Percentiles rank a stretch among this genome's conserved stretches.
These are phyloP conservation scores for Cryptoblepharus egeriae DNA, from an alignment of 2,797 vertebrate genomes.

Conservation along the genomic window DNA sequence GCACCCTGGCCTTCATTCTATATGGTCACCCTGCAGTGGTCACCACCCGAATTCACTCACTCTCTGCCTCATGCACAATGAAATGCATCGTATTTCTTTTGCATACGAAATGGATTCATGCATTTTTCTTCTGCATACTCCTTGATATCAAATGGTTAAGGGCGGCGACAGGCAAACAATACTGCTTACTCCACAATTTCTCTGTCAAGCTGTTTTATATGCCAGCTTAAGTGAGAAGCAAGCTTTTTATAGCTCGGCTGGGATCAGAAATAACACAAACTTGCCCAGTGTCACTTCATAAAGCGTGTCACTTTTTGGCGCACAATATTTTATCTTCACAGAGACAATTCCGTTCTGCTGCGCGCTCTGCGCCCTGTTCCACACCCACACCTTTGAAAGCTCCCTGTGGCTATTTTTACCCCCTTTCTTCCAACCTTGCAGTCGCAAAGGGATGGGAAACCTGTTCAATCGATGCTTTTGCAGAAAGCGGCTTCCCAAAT, in stretches of 20 bases:
- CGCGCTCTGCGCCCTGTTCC: not conserved
- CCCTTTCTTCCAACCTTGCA: not conserved
- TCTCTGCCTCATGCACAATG: too few species aligned
- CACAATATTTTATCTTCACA: not conserved
- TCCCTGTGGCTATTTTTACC: not conserved
- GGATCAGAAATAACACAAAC: constrained; percentile 44
- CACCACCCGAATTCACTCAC: too few species aligned
- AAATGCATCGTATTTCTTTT: not conserved
- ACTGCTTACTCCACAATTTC: constrained; percentile 57
- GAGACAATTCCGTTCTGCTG: not conserved
- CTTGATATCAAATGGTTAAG: constrained; percentile 36
- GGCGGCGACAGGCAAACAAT: constrained; percentile 39
- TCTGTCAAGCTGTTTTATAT: constrained; percentile 27
- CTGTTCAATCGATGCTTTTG: constrained; percentile 29
- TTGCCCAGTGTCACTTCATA: not conserved
- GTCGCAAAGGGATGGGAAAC: not conserved
- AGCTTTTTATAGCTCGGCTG: constrained; percentile 27
- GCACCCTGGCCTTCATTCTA: too few species aligned
- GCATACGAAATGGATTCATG: not conserved
- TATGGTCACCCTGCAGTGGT: too few species aligned
- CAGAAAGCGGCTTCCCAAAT: not conserved
- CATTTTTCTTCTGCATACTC: not conserved
- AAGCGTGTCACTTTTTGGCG: not conserved
- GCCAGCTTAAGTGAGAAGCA: constrained; percentile 27
- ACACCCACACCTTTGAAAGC: not conserved